Conservation (phyloP, 1,140 invertebrate species). For the Nilaparvata lugens region DNA sequence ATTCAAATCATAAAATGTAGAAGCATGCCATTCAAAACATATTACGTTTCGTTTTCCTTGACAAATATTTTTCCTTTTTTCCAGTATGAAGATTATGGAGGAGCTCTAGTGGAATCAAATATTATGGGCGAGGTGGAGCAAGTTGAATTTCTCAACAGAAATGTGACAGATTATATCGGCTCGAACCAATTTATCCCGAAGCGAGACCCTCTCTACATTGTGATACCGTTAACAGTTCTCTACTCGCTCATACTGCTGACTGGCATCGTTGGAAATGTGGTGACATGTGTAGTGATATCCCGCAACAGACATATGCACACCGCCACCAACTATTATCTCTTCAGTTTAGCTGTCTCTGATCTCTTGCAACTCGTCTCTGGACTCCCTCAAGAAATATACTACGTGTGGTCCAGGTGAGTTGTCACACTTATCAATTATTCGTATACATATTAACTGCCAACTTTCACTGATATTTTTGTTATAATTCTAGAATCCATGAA, state of each 20-base stretch:
- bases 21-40: too few relatives aligned
- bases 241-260: slow-evolving; percentile 68
- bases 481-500: too few relatives aligned
- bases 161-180: too few relatives aligned
- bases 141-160: too few relatives aligned
- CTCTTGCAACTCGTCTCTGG: slow-evolving; percentile 65
- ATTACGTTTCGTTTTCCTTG: too few relatives aligned
- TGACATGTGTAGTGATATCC: slow-evolving; percentile 76
- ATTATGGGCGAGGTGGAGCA: too few relatives aligned
- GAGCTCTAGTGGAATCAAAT: too few relatives aligned
- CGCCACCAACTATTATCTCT: slow-evolving; percentile 76
- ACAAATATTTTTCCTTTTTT: too few relatives aligned
- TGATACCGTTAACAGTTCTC: slow-evolving; percentile 54
- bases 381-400: slow-evolving; percentile 67
- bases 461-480: too few relatives aligned
- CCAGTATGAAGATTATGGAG: too few relatives aligned
- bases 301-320: slow-evolving; percentile 75
- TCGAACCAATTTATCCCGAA: slow-evolving; percentile 14
- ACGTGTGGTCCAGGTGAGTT: slow-evolving; percentile 62
- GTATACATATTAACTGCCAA: too few relatives aligned
- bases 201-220: slow-evolving; percentile 42
- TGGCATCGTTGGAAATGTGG: slow-evolving; percentile 76
- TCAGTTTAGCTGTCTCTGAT: slow-evolving; percentile 81
- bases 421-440: slow-evolving; percentile 61
- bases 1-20: too few relatives aligned